A percentile compares a stretch with the other conserved stretches of the same genome.
Conservation (phyloP, 2,888 invertebrate genomes). For the Spilosoma lubricipeda region DNA sequence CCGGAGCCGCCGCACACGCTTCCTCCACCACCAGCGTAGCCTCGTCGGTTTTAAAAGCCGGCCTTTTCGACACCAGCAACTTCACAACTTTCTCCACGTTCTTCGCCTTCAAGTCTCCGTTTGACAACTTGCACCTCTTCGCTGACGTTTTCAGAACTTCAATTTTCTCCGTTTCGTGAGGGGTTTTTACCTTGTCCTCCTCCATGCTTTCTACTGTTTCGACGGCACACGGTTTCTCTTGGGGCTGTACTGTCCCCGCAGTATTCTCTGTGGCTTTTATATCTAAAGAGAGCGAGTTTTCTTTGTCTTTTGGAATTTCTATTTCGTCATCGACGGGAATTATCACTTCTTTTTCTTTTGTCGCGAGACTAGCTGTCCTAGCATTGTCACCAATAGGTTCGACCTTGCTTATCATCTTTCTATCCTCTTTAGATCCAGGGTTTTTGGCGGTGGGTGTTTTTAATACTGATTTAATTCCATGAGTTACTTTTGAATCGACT, state of each 20-base stretch:
- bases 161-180: constrained; percentile 30
- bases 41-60: constrained; percentile 78
- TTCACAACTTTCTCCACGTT: constrained; percentile 80
- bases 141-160: constrained; percentile 33
- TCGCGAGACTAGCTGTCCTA: constrained; percentile 40
- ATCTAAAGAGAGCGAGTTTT: constrained; percentile 26
- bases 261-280: constrained; percentile 28
- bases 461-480: constrained; percentile 78
- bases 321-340: constrained; percentile 42
- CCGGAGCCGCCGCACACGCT: constrained; percentile 65
- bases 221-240: constrained; percentile 12
- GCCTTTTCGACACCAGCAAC: constrained; percentile 77
- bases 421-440: constrained; percentile 61
- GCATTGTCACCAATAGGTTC: constrained; percentile 48
- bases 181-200: constrained; percentile 38
- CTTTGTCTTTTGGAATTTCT: constrained; percentile 49
- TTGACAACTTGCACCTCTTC: constrained; percentile 70
- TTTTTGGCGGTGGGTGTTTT: constrained; percentile 69
- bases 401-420: constrained; percentile 51
- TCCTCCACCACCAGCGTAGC: constrained; percentile 74
- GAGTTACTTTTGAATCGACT: constrained; percentile 75
- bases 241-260: constrained; percentile 36
- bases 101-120: constrained; percentile 72
- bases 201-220: constrained; percentile 30
- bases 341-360: constrained; percentile 37